Conservation (phyloP, 2,113 vertebrate genomes). For the Lanius ludovicianus region DNA sequence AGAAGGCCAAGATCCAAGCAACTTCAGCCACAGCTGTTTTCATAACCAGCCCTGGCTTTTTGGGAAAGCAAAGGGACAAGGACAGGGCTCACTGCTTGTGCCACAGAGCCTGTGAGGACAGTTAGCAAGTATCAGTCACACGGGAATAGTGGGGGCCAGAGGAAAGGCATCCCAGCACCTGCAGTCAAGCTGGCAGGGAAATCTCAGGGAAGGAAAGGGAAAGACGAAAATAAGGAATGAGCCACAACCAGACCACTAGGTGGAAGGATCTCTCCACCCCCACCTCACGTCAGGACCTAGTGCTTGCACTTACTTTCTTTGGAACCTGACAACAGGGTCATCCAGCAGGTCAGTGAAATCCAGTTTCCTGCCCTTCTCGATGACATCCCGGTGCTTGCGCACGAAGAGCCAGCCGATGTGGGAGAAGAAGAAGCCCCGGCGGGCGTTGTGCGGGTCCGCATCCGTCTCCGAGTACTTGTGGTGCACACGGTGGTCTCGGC, state of each 20-base stretch:
- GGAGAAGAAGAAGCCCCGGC: constrained; percentile 78
- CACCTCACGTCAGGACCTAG: accelerated
- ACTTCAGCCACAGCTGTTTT: neutral
- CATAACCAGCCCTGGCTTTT: neutral
- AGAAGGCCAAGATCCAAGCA: neutral
- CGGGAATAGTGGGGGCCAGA: accelerated
- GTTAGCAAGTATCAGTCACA: neutral
- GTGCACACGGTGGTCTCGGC: constrained; percentile 75
- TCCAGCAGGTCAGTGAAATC: constrained; percentile 77
- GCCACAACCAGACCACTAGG: neutral
- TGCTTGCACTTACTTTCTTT: constrained; percentile 71
- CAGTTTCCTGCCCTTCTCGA: constrained; percentile 77
- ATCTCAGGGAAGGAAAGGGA: neutral
- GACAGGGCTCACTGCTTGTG: neutral
- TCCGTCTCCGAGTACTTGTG: constrained; percentile 83
- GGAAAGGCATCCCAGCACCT: neutral
- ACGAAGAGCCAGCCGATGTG: constrained; percentile 81
- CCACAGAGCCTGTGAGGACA: neutral
- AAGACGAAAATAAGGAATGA: neutral
- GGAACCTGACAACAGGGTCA: constrained; percentile 77
- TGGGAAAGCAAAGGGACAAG: neutral
- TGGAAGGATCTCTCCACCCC: accelerated
- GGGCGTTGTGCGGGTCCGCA: constrained; percentile 74
- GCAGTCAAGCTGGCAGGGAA: neutral
- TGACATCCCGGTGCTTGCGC: constrained; percentile 77